Evolutionary conservation across 2,888 invertebrate genomes (phyloP).

Genomic region (Heteromurus nitidus): DNA sequence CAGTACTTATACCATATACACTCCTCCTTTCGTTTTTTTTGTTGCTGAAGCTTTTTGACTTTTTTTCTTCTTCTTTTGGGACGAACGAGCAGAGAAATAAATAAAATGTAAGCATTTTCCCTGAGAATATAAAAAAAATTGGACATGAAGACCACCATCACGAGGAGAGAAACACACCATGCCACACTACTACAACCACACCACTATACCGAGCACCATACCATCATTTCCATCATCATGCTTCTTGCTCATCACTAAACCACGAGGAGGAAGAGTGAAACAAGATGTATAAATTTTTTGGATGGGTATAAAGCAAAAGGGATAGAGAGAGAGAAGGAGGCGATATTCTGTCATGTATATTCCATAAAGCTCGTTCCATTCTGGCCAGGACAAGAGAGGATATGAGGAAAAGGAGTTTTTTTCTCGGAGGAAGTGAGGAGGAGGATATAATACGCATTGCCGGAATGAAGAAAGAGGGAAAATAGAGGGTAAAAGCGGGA

Average conservation of each 20-base stretch:
- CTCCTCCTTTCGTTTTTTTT: no score
- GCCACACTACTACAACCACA: background rate
- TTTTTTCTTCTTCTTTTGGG: background rate
- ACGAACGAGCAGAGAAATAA: background rate
- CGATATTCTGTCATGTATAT: background rate
- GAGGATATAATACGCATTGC: background rate
- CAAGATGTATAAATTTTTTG: no score
- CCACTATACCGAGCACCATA: no score
- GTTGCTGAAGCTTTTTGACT: no score
- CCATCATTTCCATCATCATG: no score
- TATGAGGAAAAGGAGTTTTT: background rate
- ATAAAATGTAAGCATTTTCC: background rate
- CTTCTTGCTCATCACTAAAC: background rate
- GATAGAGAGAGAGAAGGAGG: background rate
- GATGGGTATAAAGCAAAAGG: background rate
- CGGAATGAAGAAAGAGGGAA: background rate
- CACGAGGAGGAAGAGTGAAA: background rate
- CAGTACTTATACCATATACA: no score
- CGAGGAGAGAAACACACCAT: background rate
- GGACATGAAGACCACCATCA: conserved; percentile 6
- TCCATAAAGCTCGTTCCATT: background rate
- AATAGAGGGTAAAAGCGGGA: conserved; percentile 1
- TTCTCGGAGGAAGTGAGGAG: background rate
- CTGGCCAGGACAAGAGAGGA: background rate
- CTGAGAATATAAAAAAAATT: no score